Evolutionary conservation across 1,140 invertebrate species (phyloP), one percentile per base, ranked within the genome.

Genomic region (Philopotamus ludificatus): DNA sequence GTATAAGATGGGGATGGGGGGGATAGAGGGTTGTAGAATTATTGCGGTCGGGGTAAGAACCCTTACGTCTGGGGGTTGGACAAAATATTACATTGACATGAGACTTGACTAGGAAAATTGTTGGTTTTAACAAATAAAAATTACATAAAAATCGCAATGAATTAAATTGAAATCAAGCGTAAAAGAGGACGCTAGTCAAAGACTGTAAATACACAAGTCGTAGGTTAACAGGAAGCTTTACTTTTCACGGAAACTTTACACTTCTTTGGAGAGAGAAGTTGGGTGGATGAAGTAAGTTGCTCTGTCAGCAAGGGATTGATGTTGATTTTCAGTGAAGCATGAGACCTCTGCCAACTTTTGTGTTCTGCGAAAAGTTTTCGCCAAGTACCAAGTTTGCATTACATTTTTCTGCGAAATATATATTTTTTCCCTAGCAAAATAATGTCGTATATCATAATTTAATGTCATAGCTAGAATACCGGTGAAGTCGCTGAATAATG

Each of bases 151-250:
- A 16, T 15, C n/a, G 44, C 44, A 47, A 47, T 15, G 10, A 47
- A 7, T 12, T 47, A 16, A 47, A 47, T 47, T n/a, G n/a, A n/a
- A n/a, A n/a, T n/a, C n/a, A n/a, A n/a, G n/a, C n/a, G n/a, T n/a
- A n/a, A n/a, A n/a, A n/a, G n/a, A n/a, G n/a, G n/a, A n/a, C n/a
- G n/a, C n/a, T n/a, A n/a, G n/a, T n/a, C n/a, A n/a, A n/a, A n/a
- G n/a, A n/a, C n/a, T n/a, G n/a, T 34, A 34, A 34, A 34, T 34
- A 7, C 20, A 18, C 47, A 49, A 21, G 15, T 21, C 15, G 55
- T 26, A 49, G 61, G 61, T 63, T 63, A 63, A 42, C 61, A 63
- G 61, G 61, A 63, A 63, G 50, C 51, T 63, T 53, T 39, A 55
- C 61, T 63, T 53, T 54, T 45, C 42, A 20, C 20, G 10, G 39